Evolutionary conservation across 2,113 vertebrate genomes (phyloP).

Genomic region (Myrmophylax atrothorax): DNA sequence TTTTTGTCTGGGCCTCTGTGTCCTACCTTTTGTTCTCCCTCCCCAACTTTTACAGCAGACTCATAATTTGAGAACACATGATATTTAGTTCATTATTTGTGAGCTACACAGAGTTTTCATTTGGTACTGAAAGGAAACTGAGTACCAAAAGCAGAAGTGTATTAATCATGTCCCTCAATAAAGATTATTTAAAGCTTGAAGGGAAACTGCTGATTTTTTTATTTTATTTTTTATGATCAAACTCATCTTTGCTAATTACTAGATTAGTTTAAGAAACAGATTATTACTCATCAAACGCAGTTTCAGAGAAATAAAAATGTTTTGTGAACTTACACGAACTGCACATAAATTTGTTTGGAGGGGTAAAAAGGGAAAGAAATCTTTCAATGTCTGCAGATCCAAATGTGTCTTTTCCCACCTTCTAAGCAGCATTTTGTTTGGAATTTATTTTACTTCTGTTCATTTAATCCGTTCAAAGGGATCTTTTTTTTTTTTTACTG

Average conservation of each 20-base stretch:
- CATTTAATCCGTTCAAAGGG: neutral
- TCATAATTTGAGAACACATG: neutral
- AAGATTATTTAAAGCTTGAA: constrained; percentile 31
- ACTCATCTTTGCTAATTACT: neutral
- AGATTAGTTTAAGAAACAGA: constrained; percentile 3
- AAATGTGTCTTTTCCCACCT: neutral
- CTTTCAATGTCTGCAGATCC: neutral
- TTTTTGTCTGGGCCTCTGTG: neutral
- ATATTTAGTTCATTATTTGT: neutral
- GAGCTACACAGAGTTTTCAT: neutral
- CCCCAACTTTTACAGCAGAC: neutral
- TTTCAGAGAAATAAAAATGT: neutral
- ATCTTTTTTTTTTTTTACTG: neutral
- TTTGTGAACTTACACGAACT: neutral
- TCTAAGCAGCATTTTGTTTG: neutral
- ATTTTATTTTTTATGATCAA: neutral
- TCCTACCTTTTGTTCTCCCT: constrained; percentile 39
- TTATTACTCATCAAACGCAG: neutral
- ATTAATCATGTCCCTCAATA: neutral
- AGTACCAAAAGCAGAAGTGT: neutral
- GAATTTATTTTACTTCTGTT: neutral
- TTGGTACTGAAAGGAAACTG: neutral
- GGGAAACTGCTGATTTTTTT: neutral
- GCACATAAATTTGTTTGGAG: neutral
- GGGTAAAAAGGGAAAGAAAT: neutral